phyloP scores from a whole-genome alignment of 1,140 invertebrate species.

The Halictus rubicundus region DNA sequence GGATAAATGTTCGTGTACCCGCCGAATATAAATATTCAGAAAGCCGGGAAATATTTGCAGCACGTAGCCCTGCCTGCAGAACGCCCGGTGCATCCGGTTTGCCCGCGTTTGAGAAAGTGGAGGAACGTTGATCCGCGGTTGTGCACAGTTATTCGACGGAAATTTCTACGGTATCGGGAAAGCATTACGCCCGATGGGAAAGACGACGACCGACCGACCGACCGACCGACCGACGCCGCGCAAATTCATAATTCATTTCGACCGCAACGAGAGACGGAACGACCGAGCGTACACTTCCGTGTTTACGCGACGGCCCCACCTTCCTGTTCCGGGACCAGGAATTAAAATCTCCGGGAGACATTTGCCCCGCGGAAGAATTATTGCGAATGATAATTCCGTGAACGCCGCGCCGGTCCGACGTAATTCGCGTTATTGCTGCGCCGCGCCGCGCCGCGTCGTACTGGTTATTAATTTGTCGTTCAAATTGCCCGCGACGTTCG shows the following conservation, averaged over 20 bases:
- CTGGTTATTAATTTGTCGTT: no score
- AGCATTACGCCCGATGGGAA: conserved; percentile 42
- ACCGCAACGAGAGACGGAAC: background rate
- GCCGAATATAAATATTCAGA: no score
- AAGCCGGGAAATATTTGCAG: no score
- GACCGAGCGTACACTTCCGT: conserved; percentile 5
- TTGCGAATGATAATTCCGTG: background rate
- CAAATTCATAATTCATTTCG: conserved; percentile 37
- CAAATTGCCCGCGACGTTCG: no score
- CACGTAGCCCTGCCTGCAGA: no score
- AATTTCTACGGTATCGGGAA: conserved; percentile 38
- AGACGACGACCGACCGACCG: background rate
- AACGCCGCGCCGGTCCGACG: background rate
- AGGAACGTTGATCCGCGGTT: background rate
- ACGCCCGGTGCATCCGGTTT: background rate
- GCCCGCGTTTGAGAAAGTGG: background rate
- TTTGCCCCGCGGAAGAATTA: background rate
- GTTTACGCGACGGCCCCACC: background rate
- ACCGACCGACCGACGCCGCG: background rate
- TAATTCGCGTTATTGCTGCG: no score
- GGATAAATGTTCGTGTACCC: no score
- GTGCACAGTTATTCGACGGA: background rate
- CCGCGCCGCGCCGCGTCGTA: no score
- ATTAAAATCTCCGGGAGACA: conserved; percentile 11
- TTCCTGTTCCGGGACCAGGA: background rate